Conservation (phyloP, 2,113 vertebrate genomes). For the Urocynchramus pylzowi region DNA sequence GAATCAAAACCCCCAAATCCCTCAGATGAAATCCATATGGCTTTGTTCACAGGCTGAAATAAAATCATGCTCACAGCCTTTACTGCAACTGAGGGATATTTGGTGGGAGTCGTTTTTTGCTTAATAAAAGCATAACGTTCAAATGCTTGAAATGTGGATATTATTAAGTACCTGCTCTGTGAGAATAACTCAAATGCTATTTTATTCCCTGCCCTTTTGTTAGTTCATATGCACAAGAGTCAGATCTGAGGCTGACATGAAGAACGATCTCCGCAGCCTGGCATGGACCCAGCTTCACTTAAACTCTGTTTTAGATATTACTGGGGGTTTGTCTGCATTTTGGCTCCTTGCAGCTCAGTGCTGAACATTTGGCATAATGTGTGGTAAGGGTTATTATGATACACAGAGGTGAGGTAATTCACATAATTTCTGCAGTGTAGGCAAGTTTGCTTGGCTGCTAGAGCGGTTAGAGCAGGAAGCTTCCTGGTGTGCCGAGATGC, state of each 20-base stretch:
- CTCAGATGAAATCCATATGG: slow-evolving; percentile 69
- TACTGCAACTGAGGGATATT: slow-evolving; percentile 65
- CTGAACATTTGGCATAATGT: slow-evolving; percentile 66
- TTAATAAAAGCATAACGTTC: slow-evolving; percentile 48
- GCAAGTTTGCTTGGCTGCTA: slow-evolving; percentile 52
- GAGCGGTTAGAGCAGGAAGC: slow-evolving; percentile 47
- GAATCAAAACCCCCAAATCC: slow-evolving; percentile 59
- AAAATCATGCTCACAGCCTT: slow-evolving; percentile 61
- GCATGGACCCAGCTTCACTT: slow-evolving; percentile 25
- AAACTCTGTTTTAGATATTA: slow-evolving; percentile 69
- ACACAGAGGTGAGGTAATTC: slow-evolving; percentile 73
- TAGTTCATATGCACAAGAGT: slow-evolving; percentile 46
- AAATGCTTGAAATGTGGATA: slow-evolving; percentile 58
- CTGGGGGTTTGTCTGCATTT: slow-evolving; percentile 29
- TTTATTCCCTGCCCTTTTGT: slow-evolving; percentile 49
- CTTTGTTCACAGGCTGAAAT: slow-evolving; percentile 62
- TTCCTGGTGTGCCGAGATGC: slow-evolving; percentile 38
- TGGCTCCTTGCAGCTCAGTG: slow-evolving; percentile 27
- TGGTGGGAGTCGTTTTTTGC: slow-evolving; percentile 47
- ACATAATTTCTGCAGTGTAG: slow-evolving; percentile 60
- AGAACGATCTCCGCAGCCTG: slow-evolving; percentile 45
- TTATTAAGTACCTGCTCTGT: slow-evolving; percentile 65
- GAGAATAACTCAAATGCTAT: slow-evolving; percentile 43
- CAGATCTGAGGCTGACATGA: slow-evolving; percentile 53
- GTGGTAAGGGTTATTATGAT: slow-evolving; percentile 62